Percentiles rank a stretch among this genome's conserved stretches.
phyloP scores from a whole-genome alignment of 2,888 invertebrate species.

The Tachina grossa region DNA sequence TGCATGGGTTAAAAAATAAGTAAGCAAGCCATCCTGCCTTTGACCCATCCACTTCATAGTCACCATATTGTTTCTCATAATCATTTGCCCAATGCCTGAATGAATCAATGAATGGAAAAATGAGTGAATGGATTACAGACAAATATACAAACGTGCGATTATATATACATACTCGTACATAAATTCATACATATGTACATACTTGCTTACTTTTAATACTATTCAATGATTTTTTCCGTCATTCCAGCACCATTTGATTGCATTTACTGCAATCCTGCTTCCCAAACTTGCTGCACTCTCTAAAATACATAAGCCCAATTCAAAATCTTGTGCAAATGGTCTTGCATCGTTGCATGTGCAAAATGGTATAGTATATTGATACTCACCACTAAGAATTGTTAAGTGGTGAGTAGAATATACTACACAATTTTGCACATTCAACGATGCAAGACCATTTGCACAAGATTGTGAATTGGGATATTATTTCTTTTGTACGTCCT shows the following conservation, averaged over 20 bases:
- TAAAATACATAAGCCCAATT: slow-evolving; percentile 59
- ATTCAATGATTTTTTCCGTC: slow-evolving; percentile 52
- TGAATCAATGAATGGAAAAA: slow-evolving; percentile 40
- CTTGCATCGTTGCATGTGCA: too few relatives aligned
- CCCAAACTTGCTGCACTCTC: slow-evolving; percentile 26
- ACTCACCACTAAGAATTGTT: too few relatives aligned
- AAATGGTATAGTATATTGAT: too few relatives aligned
- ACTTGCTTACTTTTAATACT: slow-evolving; percentile 57
- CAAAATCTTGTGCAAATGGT: too few relatives aligned
- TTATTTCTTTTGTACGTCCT: slow-evolving; percentile 63
- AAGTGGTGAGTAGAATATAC: too few relatives aligned
- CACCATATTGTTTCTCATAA: slow-evolving; percentile 64
- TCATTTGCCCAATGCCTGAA: slow-evolving; percentile 55
- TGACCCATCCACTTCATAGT: slow-evolving; percentile 13
- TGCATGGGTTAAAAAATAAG: not conserved
- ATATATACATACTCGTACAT: too few relatives aligned
- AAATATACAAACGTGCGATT: not conserved
- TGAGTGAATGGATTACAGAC: slow-evolving; percentile 44
- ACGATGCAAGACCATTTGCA: too few relatives aligned
- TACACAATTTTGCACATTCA: too few relatives aligned
- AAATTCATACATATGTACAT: not conserved
- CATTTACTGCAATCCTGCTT: slow-evolving; percentile 60
- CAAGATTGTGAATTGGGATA: too few relatives aligned
- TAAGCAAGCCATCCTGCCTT: slow-evolving; percentile 38
- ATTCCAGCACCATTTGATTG: slow-evolving; percentile 62